Evolutionary conservation across 2,113 vertebrate genomes (phyloP), one percentile per base, ranked within the genome.

Genomic region (Arizona elegans): DNA sequence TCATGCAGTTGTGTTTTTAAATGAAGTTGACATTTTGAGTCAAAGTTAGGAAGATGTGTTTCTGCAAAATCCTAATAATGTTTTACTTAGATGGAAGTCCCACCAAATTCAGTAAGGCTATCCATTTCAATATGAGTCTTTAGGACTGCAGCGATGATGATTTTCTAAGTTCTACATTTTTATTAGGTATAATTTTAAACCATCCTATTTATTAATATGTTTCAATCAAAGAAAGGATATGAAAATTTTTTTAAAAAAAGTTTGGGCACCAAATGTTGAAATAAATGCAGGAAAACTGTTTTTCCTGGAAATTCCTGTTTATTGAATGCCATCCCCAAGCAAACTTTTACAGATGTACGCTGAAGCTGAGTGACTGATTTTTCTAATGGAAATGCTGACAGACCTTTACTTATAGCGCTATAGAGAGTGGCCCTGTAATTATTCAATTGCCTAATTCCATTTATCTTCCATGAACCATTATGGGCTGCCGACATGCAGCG

Each of bases 391-490:
- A 96, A n/a, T 10, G 70, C 93, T 93, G n/a, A 55, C 93, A 87
- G 90, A 86, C 86, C 90, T 94, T 91, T 92, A 91, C 96, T 95
- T 93, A 95, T 93, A 96, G 96, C 58, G 4, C 86, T 93, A 94
- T 75, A 43, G 81, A 21, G 75, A 56, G 85, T 88, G 86, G 29
- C 86, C 23, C 92, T 91, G 89, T 95, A 95, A 92, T 93, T 96
- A 95, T 29, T 43, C 92, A 53, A 54, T 96, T 95, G 95, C 95
- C 96, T 95, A 89, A 7, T 85, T 93, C 94, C 89, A 93, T 94
- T 96, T 96, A 95, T 96, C 96, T 96, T 88, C n/a, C 85, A 56
- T 90, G 94, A 95, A 93, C 93, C 97, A 96, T 92, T 95, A 92
- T 94, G 93, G 54, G 75, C 89, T 53, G 3, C 47, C 6, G 93